A percentile compares a stretch with the other conserved stretches of the same genome.
Evolutionary conservation across 2,113 vertebrate species (phyloP).

Genomic region (Brachyhypopomus gauderio): DNA sequence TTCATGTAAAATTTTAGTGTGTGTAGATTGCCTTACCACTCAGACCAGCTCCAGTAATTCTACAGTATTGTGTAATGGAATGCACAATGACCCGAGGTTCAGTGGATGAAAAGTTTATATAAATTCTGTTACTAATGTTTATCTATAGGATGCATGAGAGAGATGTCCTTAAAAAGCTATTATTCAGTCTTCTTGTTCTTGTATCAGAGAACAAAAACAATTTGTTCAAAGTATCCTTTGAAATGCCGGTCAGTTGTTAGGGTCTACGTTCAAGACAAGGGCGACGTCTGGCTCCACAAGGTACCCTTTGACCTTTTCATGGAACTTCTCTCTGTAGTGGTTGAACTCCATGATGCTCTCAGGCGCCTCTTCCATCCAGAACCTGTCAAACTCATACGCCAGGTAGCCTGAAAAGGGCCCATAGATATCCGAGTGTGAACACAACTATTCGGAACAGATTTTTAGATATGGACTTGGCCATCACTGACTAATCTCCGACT

Average conservation of each 20-base stretch:
- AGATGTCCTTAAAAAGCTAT: constrained; percentile 23
- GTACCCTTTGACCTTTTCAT: constrained; percentile 82
- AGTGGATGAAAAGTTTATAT: not conserved
- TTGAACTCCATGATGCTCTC: constrained; percentile 99
- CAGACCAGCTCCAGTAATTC: not conserved
- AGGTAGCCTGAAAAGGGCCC: constrained; percentile 82
- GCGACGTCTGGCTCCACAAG: constrained; percentile 77
- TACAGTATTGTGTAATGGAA: not conserved
- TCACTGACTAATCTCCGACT: too few species aligned
- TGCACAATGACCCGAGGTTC: not conserved
- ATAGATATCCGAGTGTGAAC: not conserved
- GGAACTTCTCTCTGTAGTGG: constrained; percentile 94
- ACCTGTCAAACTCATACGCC: constrained; percentile 94
- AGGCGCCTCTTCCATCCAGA: constrained; percentile 95
- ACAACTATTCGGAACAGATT: not conserved
- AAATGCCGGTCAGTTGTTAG: constrained; percentile 56
- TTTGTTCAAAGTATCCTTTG: not conserved
- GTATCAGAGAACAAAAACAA: not conserved
- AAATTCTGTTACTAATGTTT: constrained; percentile 12
- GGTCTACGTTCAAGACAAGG: constrained; percentile 74
- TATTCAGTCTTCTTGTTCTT: constrained; percentile 19
- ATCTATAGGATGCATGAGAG: constrained; percentile 20
- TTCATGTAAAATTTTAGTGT: not conserved
- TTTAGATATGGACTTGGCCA: too few species aligned
- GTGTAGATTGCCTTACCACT: not conserved